Evolutionary conservation across 2,113 vertebrate genomes (phyloP).

Genomic region (Bothrops jararaca): DNA sequence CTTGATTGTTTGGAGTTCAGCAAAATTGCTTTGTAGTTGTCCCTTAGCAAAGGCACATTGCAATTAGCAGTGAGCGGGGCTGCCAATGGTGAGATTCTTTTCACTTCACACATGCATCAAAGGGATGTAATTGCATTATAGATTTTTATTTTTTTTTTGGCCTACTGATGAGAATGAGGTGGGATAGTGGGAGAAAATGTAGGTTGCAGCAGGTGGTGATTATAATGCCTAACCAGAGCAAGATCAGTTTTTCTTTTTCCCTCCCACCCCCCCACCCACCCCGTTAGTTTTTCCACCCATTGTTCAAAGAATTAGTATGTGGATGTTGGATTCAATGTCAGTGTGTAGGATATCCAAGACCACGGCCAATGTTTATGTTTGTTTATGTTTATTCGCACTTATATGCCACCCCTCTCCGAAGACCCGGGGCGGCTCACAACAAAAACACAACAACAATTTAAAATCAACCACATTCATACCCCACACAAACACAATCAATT

Average conservation of each 20-base stretch:
- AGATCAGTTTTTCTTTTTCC: not conserved
- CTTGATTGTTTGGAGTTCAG: constrained; percentile 14
- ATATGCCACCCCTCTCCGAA: too few species aligned
- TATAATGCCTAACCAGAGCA: not conserved
- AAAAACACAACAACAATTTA: too few species aligned
- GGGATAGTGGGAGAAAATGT: not conserved
- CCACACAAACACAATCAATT: too few species aligned
- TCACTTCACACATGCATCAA: constrained; percentile 20
- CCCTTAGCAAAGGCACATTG: constrained; percentile 25
- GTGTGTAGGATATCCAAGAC: not conserved
- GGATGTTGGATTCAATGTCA: not conserved
- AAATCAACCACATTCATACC: too few species aligned
- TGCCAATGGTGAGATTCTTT: constrained; percentile 25
- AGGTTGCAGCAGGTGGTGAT: not conserved
- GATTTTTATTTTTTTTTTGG: constrained; percentile 10
- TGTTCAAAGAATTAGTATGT: not conserved
- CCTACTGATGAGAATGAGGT: not conserved
- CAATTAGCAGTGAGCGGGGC: constrained; percentile 30
- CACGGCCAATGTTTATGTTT: too few species aligned
- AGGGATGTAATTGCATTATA: constrained; percentile 35
- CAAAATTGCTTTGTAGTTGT: constrained; percentile 33
- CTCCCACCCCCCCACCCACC: too few species aligned
- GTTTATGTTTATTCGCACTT: too few species aligned
- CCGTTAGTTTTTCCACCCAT: not conserved
- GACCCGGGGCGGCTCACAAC: too few species aligned